These are phyloP conservation scores for Chitala chitala DNA, from an alignment of 2,113 vertebrate genomes.

Conservation along the genomic window DNA sequence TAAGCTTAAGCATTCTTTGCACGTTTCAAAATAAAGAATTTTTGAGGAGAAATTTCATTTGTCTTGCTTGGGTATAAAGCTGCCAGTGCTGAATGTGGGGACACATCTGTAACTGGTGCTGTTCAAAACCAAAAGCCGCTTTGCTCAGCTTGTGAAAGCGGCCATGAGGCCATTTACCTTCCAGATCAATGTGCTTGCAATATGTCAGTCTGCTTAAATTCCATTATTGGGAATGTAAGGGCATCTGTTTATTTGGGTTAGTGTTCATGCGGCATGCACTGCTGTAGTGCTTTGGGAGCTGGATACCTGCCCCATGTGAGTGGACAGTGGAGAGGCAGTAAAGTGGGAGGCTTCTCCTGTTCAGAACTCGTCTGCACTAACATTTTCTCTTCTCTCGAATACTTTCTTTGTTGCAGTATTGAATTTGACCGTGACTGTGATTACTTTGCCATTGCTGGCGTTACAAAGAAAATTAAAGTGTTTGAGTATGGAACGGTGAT, in stretches of 20 bases:
- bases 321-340: conserved; percentile 6
- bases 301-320: not conserved
- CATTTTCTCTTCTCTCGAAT: not conserved
- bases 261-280: not conserved
- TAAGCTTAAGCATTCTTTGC: too few species aligned
- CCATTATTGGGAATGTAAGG: too few species aligned
- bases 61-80: too few species aligned
- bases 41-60: too few species aligned
- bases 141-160: too few species aligned
- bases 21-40: too few species aligned
- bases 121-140: too few species aligned
- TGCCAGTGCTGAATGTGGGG: too few species aligned
- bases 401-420: conserved; percentile 68
- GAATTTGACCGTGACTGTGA: conserved; percentile 99
- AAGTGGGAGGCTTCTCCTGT: not conserved
- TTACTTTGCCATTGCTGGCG: conserved; percentile 97
- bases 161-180: too few species aligned
- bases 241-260: not conserved
- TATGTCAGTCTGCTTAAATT: too few species aligned
- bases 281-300: not conserved
- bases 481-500: conserved; percentile 98
- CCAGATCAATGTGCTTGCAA: too few species aligned
- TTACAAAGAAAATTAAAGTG: conserved; percentile 99
- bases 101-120: too few species aligned
- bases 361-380: not conserved